Conservation (phyloP, 2,888 invertebrate species). For the Cordilura impudica region DNA sequence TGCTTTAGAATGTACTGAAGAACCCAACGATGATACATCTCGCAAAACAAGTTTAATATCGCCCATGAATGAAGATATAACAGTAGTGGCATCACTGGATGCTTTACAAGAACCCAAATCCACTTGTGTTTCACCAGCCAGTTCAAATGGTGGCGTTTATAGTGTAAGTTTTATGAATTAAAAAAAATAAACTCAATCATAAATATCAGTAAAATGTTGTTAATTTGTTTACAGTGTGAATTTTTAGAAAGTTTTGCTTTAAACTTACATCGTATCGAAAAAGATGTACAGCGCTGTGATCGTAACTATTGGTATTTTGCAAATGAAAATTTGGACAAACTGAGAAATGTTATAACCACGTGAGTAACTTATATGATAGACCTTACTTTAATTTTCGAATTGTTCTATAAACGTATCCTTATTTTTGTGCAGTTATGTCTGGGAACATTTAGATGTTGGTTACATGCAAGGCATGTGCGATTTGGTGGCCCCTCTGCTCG, state of each 20-base stretch:
- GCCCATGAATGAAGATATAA: slow-evolving; percentile 83
- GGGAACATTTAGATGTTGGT: slow-evolving; percentile 95
- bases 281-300: slow-evolving; percentile 97
- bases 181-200: neutral
- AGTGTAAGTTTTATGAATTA: slow-evolving; percentile 81
- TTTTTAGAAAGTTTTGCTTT: slow-evolving; percentile 89
- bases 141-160: slow-evolving; percentile 92
- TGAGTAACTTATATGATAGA: slow-evolving; percentile 78
- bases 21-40: slow-evolving; percentile 80
- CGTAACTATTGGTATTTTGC: slow-evolving; percentile 96
- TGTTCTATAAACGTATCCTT: neutral
- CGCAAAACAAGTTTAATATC: slow-evolving; percentile 80
- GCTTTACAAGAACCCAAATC: slow-evolving; percentile 79
- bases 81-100: slow-evolving; percentile 71
- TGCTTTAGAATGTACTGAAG: slow-evolving; percentile 78
- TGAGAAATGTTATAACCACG: slow-evolving; percentile 97
- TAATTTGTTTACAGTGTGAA: slow-evolving; percentile 82
- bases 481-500: slow-evolving; percentile 93
- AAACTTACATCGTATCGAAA: slow-evolving; percentile 96
- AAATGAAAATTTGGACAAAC: slow-evolving; percentile 91
- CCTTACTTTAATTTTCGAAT: neutral
- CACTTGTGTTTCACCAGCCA: slow-evolving; percentile 89
- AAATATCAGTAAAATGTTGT: neutral
- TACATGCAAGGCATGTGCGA: slow-evolving; percentile 99
- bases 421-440: slow-evolving; percentile 86